Conservation (phyloP, 2,797 vertebrate species). For the Girardinus metallicus region DNA sequence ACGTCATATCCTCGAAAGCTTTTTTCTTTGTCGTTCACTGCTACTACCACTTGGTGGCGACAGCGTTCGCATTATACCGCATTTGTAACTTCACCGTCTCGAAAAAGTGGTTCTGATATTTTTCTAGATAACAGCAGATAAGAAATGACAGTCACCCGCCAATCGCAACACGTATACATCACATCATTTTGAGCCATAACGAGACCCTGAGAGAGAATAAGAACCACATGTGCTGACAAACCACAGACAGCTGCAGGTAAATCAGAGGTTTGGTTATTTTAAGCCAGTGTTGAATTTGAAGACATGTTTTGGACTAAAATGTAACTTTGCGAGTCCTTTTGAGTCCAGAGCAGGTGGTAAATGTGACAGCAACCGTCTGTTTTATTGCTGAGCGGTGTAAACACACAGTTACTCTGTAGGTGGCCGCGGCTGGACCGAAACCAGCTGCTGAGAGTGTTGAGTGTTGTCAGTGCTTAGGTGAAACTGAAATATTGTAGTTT, state of each 20-base stretch:
- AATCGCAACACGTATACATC: not conserved
- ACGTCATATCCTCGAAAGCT: not conserved
- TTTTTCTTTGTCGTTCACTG: not conserved
- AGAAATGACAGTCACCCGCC: not conserved
- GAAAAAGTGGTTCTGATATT: not conserved
- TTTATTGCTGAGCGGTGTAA: conserved; percentile 22
- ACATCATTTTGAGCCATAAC: not conserved
- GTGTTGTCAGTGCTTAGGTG: not conserved
- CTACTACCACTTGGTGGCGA: conserved; percentile 49
- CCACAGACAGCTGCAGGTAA: not conserved
- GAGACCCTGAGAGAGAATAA: not conserved
- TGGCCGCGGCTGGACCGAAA: conserved; percentile 39
- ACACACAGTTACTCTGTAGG: conserved; percentile 34
- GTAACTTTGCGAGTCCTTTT: not conserved
- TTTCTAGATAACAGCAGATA: not conserved
- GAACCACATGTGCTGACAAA: not conserved
- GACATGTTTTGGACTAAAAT: not conserved
- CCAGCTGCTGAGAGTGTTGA: conserved; percentile 50
- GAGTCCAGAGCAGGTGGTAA: conserved; percentile 40
- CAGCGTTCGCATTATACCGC: conserved; percentile 7
- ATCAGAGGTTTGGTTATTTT: not conserved
- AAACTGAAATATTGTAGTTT: not conserved
- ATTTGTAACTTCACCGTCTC: not conserved
- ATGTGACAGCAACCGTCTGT: conserved; percentile 30
- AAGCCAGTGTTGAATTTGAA: not conserved